Base-by-base conservation (phyloP, 2,888 invertebrate species). In the Flexamia atlantica region DNA sequence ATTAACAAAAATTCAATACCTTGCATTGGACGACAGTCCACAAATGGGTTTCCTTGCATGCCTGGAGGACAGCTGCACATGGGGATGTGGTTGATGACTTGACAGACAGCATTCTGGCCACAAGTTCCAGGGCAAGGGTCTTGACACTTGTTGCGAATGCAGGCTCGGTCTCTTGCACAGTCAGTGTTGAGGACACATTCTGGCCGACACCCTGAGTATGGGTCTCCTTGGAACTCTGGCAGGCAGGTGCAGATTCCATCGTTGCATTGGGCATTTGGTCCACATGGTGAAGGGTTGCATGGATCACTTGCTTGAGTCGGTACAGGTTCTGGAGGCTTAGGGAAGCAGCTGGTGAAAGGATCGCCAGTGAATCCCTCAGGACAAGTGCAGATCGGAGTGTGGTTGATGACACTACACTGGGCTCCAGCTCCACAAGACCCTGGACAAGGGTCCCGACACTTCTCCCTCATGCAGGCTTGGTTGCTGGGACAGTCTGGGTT, bases 161-260 rank as follows among this genome's bases (percentile, higher is more conserved):
- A 92, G 14, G 92, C 91, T 83, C 90, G 90, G 85, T 91, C 89
- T 1, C 90, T 88, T 14, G 90, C 88, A 88, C 94, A 94, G 87
- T 94, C 94, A 2, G 93, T 91, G 87, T 93, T 93, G 12, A 93
- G 91, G 17, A 91, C 90, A 89, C 96, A 96, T 90, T 96, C 95
- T 85, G 95, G 94, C 89, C 93, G 92, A 88, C 95, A 95, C 88
- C 94, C 94, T 32, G 95, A 93, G 87, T 95, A 95, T 0, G 96
- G 96, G 90, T 96, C 95, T 40, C 96, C 97, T 86, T 93, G 93
- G 88, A 94, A 96, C 88, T 95, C 94, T 0, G 93, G 91, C 60
- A 95, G 89, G 89, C 97, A 97, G 30, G 92, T 93, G 88, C 96
- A 96, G 85, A 93, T 90, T 79, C 95, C 95, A 87, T 94, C 91